Base-by-base conservation (phyloP, 2,888 invertebrate species). In the Drosophila affinis region DNA sequence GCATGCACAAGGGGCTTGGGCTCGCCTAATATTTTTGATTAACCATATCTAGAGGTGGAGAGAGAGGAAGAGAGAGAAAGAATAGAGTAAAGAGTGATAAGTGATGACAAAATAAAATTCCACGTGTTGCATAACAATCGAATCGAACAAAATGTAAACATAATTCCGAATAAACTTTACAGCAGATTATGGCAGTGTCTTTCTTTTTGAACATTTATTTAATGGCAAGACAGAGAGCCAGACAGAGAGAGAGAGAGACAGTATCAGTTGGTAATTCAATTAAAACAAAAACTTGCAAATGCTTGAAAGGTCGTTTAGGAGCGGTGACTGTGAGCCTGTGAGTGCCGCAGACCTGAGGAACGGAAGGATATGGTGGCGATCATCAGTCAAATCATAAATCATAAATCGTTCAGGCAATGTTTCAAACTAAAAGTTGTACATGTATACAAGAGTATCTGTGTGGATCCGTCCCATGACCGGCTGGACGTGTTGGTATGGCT, bases 1-100 rank as follows among this genome's bases (percentile, higher is more conserved):
- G 73, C 83, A 72, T 73, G 67, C 78, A 67, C 77, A 52, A 64
- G 74, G 81, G 70, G 52, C 63, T 72, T 72, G 77, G 74, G 72
- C 72, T 72, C 70, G 58, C 75, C 78, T 90, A 91, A 90, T 91
- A 91, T 91, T 91, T 91, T 87, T 91, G 91, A 81, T 90, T 90
- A 82, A 91, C 90, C 91, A 91, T 91, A 91, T 91, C 91, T 91
- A 90, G 73, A 91, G 74, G 69, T 74, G 57, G 73, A 71, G 61
- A 81, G 62, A 79, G 54, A 78, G 65, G n/a, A n/a, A 76, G 74
- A 64, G 60, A 76, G 74, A 64, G 60, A 68, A 61, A 69, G 76
- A 69, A 61, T 53, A 68, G 24, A 69, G 58, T 44, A 72, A 39
- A 76, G 52, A 54, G 67, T 72, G 65, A 70, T 59, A 73, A 54